Percentiles rank a stretch among this genome's conserved stretches.
phyloP scores from a whole-genome alignment of 2,888 invertebrate species.

The Loripinus fragilis region DNA sequence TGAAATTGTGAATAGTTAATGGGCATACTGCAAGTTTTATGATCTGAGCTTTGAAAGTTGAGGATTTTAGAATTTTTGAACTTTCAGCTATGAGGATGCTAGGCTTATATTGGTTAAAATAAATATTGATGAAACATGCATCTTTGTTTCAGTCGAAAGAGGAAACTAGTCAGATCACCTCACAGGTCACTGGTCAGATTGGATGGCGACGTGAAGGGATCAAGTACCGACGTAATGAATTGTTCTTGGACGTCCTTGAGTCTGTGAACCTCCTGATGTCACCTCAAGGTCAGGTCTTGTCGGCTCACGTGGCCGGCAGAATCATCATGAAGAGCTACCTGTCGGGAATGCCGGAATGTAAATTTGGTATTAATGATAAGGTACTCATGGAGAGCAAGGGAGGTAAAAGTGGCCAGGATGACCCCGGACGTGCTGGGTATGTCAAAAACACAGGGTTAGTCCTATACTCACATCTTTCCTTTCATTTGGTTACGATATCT shows the following conservation, averaged over 20 bases:
- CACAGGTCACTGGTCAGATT: constrained; percentile 98
- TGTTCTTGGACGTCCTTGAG: constrained; percentile 99
- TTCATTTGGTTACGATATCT: constrained; percentile 12
- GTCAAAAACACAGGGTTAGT: constrained; percentile 60
- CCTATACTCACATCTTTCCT: constrained; percentile 20
- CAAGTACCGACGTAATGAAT: constrained; percentile 98
- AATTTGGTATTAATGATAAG: constrained; percentile 99
- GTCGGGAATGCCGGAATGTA: constrained; percentile 99
- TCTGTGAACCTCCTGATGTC: constrained; percentile 99
- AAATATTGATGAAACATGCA: too few relatives aligned
- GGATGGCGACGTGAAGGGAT: constrained; percentile 99
- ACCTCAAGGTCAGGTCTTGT: constrained; percentile 97
- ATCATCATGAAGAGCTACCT: constrained; percentile 99
- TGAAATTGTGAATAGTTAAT: too few relatives aligned
- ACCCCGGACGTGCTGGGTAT: constrained; percentile 73
- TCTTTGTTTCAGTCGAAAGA: constrained; percentile 94
- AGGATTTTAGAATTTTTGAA: too few relatives aligned
- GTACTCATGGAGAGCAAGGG: constrained; percentile 95
- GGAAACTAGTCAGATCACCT: constrained; percentile 99
- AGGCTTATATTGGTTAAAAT: too few relatives aligned
- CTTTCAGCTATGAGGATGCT: too few relatives aligned
- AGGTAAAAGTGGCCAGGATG: constrained; percentile 78
- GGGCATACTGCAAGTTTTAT: too few relatives aligned
- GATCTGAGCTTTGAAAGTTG: too few relatives aligned
- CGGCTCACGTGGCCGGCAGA: constrained; percentile 99